These are phyloP conservation scores for Tangara arthus DNA, from an alignment of 2,797 vertebrate genomes.

Conservation along the genomic window DNA sequence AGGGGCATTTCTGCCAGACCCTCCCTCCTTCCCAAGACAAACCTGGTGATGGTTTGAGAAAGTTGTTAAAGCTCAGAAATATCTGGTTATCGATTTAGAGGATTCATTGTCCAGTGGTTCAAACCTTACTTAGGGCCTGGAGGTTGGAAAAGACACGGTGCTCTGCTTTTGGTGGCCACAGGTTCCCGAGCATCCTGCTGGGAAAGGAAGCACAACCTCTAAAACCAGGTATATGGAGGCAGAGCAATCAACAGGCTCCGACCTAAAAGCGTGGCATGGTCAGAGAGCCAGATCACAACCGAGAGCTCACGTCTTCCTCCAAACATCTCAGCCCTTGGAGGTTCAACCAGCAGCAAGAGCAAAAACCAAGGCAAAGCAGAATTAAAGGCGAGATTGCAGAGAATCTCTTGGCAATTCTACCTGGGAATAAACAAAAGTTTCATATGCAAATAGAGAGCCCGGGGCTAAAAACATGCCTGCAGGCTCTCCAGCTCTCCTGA, in stretches of 20 bases:
- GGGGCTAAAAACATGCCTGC: constrained; percentile 6
- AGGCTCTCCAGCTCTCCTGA: constrained; percentile 9
- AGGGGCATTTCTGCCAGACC: not conserved
- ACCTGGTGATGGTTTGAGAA: not conserved
- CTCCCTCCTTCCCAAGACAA: constrained; percentile 1
- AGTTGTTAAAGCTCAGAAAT: constrained; percentile 43
- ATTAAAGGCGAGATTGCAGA: constrained; percentile 40
- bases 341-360: constrained; percentile 58
- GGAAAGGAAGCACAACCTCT: not conserved
- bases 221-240: not conserved
- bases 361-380: constrained; percentile 62
- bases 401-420: constrained; percentile 54
- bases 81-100: constrained; percentile 5
- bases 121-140: constrained; percentile 21
- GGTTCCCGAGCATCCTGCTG: not conserved
- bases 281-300: not conserved
- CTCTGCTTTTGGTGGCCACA: not conserved
- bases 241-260: not conserved
- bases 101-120: constrained; percentile 11
- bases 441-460: constrained; percentile 14
- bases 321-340: constrained; percentile 36
- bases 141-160: not conserved
- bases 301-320: not conserved
- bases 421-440: constrained; percentile 53
- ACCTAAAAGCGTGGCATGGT: not conserved